Base-by-base conservation (phyloP, 1,140 invertebrate species). In the Gonatopus flavifemur region DNA sequence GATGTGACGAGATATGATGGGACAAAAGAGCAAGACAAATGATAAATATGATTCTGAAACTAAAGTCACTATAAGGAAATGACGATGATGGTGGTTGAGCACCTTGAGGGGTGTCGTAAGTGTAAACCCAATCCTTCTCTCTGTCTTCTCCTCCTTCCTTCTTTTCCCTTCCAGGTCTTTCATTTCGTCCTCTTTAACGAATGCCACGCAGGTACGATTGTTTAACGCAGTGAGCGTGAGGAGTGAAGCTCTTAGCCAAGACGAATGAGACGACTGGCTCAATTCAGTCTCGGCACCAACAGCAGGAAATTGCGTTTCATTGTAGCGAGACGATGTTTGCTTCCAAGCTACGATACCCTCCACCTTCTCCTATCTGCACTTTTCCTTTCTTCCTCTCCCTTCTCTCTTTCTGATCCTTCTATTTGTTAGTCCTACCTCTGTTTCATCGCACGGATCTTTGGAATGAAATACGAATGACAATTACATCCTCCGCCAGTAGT, bases 261-360 rank as follows among this genome's bases (percentile, higher is more conserved):
- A 66, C 62, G 59, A 64, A 62, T 67, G 59, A 66, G 52, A 59
- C 56, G 51, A 67, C 51, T 57, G 47, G 62, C 59, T 62, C 58
- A 33, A 15, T 33, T 15, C 15, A 53, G 58, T 58, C 59, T 58
- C 60, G 42, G 59, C 52, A 55, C 41, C 57, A 59, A 58, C 50
- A 55, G 62, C 67, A 66, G 67, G 67, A 69, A 69, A 69, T 69
- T 69, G 67, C 67, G 62, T 69, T 69, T 65, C 67, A 69, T 69
- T 69, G 67, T 68, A 69, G 62, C 66, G 62, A 59, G 55, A 59
- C 64, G 54, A 49, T 69, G 64, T 69, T 69, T 69, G 66, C 62
- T 68, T 61, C 65, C 57, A 54, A 58, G 58, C 63, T 64, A 57
- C 63, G 64, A 67, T 67, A 66, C 58, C 37, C 24, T 21, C 38